A percentile compares a stretch with the other conserved stretches of the same genome.
Evolutionary conservation across 2,888 invertebrate genomes (phyloP).

Genomic region (Ferrisia virgata): DNA sequence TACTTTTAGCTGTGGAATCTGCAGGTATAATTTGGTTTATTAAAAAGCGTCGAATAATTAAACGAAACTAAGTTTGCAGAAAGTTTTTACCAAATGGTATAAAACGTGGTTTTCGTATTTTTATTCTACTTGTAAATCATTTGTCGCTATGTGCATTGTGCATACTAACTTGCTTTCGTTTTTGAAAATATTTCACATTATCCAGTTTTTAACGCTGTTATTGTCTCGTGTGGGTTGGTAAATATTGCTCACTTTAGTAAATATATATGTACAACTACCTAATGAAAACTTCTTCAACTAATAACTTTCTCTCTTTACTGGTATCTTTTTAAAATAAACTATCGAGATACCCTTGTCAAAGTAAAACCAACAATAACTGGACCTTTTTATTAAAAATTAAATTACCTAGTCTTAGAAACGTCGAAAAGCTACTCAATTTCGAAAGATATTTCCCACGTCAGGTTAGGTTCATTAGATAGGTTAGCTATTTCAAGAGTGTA

Average conservation of each 20-base stretch:
- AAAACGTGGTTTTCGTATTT: not conserved
- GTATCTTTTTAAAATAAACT: too few relatives aligned
- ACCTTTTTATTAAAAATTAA: not conserved
- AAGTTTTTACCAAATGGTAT: not conserved
- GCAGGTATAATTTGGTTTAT: not conserved
- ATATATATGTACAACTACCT: not conserved
- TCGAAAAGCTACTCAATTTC: not conserved
- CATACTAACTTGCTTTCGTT: too few relatives aligned
- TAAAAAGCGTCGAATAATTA: conserved; percentile 14
- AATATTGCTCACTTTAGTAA: too few relatives aligned
- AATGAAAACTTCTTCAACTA: not conserved
- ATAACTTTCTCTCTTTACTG: too few relatives aligned
- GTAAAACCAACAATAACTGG: not conserved
- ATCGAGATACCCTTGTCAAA: not conserved
- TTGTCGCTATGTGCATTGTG: too few relatives aligned
- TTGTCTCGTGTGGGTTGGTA: too few relatives aligned
- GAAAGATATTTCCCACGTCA: not conserved
- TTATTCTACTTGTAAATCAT: not conserved
- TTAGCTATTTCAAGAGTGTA: too few relatives aligned
- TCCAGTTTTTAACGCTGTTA: not conserved
- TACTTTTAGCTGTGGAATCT: not conserved
- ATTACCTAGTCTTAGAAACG: not conserved
- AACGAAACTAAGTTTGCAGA: not conserved
- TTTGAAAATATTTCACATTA: not conserved
- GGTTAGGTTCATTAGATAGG: too few relatives aligned